A percentile compares a stretch with the other conserved stretches of the same genome.
phyloP scores from a whole-genome alignment of 2,888 invertebrate genomes.

The Hymenopus coronatus region DNA sequence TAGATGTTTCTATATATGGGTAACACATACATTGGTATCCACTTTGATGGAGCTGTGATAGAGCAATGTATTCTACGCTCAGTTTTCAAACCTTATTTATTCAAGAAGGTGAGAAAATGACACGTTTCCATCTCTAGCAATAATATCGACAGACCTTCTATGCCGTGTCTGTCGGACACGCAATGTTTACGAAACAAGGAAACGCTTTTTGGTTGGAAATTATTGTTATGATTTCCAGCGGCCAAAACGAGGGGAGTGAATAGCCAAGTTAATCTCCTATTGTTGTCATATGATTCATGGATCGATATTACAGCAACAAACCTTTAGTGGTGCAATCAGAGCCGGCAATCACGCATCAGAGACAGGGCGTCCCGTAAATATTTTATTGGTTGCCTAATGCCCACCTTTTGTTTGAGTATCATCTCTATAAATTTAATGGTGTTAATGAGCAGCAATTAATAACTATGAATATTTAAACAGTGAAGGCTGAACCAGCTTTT shows the following conservation, averaged over 20 bases:
- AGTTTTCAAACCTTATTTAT: background rate
- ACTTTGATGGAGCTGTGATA: too few relatives aligned
- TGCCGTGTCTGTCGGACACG: background rate
- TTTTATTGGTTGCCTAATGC: background rate
- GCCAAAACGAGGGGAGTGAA: background rate
- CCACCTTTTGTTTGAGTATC: background rate
- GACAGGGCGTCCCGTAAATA: background rate
- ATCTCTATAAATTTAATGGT: background rate
- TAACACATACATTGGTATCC: too few relatives aligned
- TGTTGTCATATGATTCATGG: background rate
- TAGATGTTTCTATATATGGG: too few relatives aligned
- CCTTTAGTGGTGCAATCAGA: background rate
- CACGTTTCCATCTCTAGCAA: background rate
- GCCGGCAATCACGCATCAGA: background rate
- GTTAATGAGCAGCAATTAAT: too few relatives aligned
- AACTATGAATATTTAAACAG: too few relatives aligned
- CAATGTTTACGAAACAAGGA: conserved; percentile 16
- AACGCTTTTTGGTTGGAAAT: conserved; percentile 14
- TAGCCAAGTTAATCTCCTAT: conserved; percentile 1
- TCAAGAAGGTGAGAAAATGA: background rate
- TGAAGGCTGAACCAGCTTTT: too few relatives aligned
- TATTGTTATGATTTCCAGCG: background rate
- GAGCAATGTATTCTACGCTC: background rate
- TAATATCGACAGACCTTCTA: background rate
- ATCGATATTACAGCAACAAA: background rate